Base-by-base conservation (phyloP, 92 coral and sea anemone species). In the Virgularia gustaviana region DNA sequence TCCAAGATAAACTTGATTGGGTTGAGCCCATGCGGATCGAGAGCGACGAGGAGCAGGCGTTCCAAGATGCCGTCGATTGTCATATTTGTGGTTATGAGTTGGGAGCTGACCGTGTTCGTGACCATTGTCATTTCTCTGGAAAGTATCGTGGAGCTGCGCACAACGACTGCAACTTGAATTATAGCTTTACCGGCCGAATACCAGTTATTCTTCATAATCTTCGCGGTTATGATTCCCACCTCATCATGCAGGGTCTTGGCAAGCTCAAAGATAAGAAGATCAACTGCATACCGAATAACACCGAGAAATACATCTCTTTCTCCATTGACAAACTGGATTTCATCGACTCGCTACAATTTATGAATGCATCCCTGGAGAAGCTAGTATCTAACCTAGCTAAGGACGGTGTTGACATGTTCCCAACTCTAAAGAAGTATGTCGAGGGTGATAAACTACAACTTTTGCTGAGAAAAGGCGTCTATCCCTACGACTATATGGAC, bases 251-350 rank as follows among this genome's bases (percentile, higher is more conserved):
- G 53, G 83, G 62, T 3, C 51, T 61, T 22, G 83, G 83, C 6
- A 78, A 78, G 39, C 38, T 78, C 9, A 78, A 71, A 34, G 42
- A 79, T 37, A 66, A 61, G n/a, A n/a, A n/a, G n/a, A n/a, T n/a
- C 30, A 77, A 61, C 39, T 57, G 59, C 49, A 82, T 82, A 13
- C 85, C 85, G 2, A 75, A 75, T 39, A 81, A 74, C 76, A 43
- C 29, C 32, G 76, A 81, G 47, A 57, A 66, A 47, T 82, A 82
- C 77, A 56, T 81, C 42, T 76, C 86, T 28, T 81, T 82, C 59
- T 70, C 78, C 9, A 36, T 72, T 6, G 84, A 72, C 8, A 71
- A 72, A 37, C 52, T 79, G 6, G 58, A 39, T 32, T 83, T 63
- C 49, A 61, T 73, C 23, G 85, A 73, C 57, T 73, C 80, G 25